Evolutionary conservation across 23 tunicate species (phyloP).

Genomic region (Halocynthia aurantium): DNA sequence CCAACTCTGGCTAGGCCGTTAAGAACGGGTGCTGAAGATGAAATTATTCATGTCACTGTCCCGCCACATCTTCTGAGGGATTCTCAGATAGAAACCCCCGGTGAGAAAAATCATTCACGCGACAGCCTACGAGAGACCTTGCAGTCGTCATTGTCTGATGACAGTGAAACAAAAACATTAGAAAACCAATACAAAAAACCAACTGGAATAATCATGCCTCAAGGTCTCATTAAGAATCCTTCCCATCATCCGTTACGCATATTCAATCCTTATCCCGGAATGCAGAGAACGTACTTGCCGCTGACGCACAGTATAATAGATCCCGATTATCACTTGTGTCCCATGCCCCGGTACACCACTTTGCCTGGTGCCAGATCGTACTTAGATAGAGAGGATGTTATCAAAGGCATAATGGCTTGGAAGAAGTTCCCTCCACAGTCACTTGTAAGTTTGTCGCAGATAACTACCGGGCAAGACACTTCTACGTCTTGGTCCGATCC

Average conservation of each 20-base stretch:
- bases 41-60: slow-evolving; percentile 55
- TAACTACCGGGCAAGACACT: neutral
- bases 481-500: slow-evolving; percentile 49
- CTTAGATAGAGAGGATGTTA: slow-evolving; percentile 64
- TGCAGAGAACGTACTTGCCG: slow-evolving; percentile 36
- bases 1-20: slow-evolving; percentile 48
- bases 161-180: neutral
- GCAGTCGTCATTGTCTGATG: neutral
- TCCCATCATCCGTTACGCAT: slow-evolving; percentile 48
- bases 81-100: neutral
- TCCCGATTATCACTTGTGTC: slow-evolving; percentile 60
- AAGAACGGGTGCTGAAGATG: slow-evolving; percentile 79
- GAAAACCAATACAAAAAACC: neutral
- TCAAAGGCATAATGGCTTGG: slow-evolving; percentile 77
- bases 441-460: slow-evolving; percentile 33
- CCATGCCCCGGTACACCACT: slow-evolving; percentile 52
- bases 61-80: slow-evolving; percentile 31
- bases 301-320: slow-evolving; percentile 64
- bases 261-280: slow-evolving; percentile 73
- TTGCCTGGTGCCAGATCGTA: slow-evolving; percentile 50
- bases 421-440: slow-evolving; percentile 74
- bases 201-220: slow-evolving; percentile 65
- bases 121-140: too few species aligned
- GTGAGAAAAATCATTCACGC: neutral
- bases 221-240: slow-evolving; percentile 59